Conservation (phyloP, 2,797 vertebrate genomes). For the Acanthornis magna region DNA sequence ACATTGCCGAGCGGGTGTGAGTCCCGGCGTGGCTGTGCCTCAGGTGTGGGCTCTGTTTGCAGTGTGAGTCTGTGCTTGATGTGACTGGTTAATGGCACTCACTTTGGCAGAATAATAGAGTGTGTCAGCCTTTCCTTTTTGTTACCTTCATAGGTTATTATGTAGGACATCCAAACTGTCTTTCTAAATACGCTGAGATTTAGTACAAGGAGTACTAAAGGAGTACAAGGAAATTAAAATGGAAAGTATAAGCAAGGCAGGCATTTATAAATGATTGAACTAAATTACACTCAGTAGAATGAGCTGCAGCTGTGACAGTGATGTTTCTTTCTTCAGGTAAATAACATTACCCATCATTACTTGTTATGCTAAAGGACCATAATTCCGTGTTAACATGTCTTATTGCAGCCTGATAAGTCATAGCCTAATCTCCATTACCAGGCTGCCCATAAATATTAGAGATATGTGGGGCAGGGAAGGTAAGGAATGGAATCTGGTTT, state of each 20-base stretch:
- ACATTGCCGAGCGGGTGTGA: fast-evolving
- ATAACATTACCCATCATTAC: constrained; percentile 57
- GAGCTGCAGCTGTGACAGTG: constrained; percentile 35
- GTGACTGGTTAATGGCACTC: neutral
- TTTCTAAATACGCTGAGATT: neutral
- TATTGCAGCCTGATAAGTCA: constrained; percentile 46
- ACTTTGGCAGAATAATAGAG: neutral
- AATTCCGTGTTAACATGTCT: constrained; percentile 47
- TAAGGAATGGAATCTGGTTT: constrained; percentile 24
- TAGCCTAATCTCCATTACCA: constrained; percentile 32
- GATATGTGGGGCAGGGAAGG: neutral
- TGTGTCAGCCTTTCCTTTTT: neutral
- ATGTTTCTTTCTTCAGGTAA: constrained; percentile 59
- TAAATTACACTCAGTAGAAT: constrained; percentile 45
- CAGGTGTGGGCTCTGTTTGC: neutral
- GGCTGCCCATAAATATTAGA: constrained; percentile 44
- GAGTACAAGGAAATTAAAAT: constrained; percentile 57
- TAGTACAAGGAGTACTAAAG: constrained; percentile 17
- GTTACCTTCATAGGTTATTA: neutral
- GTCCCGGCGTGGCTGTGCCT: neutral
- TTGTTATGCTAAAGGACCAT: constrained; percentile 39
- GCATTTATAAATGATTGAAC: constrained; percentile 60
- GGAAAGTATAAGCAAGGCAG: constrained; percentile 51
- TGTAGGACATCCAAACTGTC: constrained; percentile 3
- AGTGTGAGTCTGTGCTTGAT: neutral